Conservation (phyloP, 2,797 vertebrate species). For the Lindbergichthys nudifrons region DNA sequence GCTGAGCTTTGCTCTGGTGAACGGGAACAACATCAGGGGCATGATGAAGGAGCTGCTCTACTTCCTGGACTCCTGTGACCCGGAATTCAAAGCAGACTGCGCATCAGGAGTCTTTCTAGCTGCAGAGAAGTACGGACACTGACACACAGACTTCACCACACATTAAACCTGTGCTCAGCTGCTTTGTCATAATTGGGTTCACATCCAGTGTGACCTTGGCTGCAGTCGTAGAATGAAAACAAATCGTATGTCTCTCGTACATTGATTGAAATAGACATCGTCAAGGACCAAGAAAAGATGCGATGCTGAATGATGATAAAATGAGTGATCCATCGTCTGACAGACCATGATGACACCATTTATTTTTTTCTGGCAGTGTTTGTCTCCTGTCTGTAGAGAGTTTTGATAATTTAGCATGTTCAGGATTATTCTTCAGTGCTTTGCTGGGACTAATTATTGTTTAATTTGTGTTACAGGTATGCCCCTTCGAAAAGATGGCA, state of each 20-base stretch:
- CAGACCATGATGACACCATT: constrained; percentile 83
- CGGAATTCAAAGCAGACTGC: constrained; percentile 99
- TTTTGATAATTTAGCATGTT: neutral
- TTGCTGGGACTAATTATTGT: constrained; percentile 5
- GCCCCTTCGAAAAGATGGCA: constrained; percentile 99
- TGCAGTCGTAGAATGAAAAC: no score
- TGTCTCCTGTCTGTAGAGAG: neutral
- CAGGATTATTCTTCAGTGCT: neutral
- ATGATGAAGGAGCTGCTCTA: constrained; percentile 99
- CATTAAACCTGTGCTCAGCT: neutral
- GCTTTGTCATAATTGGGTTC: constrained; percentile 22
- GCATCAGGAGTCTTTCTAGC: constrained; percentile 98
- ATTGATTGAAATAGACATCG: no score
- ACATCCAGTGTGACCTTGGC: constrained; percentile 4
- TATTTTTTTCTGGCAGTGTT: constrained; percentile 86
- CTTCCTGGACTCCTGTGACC: constrained; percentile 99
- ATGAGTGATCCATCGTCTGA: constrained; percentile 96
- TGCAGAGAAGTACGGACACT: constrained; percentile 94
- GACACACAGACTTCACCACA: constrained; percentile 12
- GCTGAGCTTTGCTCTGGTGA: constrained; percentile 98
- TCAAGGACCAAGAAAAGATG: no score
- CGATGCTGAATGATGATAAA: constrained; percentile 90
- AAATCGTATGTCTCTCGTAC: no score
- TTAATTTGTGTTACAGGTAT: constrained; percentile 84
- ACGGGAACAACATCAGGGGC: constrained; percentile 98